Percentiles rank a stretch among this genome's conserved stretches.
Conservation (phyloP, 2,888 invertebrate genomes). For the Andricus quercusramuli region DNA sequence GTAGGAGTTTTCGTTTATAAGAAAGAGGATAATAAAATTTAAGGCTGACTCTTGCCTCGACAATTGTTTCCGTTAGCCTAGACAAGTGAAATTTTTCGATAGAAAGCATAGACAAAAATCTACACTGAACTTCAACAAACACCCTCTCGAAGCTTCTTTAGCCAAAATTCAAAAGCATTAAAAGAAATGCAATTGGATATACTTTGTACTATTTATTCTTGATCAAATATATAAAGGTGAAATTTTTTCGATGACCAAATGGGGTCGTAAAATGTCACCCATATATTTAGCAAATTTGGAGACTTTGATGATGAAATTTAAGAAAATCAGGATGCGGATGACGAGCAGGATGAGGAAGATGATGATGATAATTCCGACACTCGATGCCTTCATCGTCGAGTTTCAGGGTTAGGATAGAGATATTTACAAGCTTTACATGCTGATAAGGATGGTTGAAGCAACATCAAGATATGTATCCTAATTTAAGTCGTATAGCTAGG, state of each 20-base stretch:
- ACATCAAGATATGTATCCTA: neutral
- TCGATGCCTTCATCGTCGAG: neutral
- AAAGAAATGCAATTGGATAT: constrained; percentile 43
- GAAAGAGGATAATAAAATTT: too few relatives aligned
- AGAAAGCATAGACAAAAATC: constrained; percentile 40
- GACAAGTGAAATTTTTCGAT: constrained; percentile 46
- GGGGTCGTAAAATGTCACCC: constrained; percentile 41
- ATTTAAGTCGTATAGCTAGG: neutral
- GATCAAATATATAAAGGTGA: constrained; percentile 47
- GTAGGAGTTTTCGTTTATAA: too few relatives aligned
- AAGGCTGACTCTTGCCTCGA: too few relatives aligned
- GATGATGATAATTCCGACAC: neutral
- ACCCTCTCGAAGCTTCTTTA: constrained; percentile 42
- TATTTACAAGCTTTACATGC: constrained; percentile 7
- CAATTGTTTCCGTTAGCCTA: neutral
- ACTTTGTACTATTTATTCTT: constrained; percentile 32
- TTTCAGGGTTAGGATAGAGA: neutral
- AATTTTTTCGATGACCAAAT: constrained; percentile 44
- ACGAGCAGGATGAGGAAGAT: neutral
- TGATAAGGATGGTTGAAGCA: constrained; percentile 16
- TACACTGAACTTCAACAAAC: constrained; percentile 41
- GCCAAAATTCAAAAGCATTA: constrained; percentile 47
- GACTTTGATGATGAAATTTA: neutral
- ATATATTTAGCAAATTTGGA: constrained; percentile 41
- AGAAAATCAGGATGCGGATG: neutral